Conservation (phyloP, 1,140 invertebrate genomes). For the Caenorhabditis tropicalis region DNA sequence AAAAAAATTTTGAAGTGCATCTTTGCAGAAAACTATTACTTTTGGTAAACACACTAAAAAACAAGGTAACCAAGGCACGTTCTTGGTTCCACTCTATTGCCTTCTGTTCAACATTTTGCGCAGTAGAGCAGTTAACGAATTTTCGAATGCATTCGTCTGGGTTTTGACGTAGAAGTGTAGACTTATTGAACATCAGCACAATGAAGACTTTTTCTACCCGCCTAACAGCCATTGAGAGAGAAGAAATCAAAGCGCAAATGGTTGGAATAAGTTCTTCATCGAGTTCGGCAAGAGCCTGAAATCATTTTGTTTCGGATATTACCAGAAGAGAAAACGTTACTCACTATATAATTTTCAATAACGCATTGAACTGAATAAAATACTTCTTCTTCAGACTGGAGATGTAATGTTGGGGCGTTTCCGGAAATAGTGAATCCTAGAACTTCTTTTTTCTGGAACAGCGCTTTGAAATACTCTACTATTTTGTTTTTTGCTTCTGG, state of each 20-base stretch:
- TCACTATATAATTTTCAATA: slow-evolving; percentile 11
- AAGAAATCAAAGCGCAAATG: neutral
- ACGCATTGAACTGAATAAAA: neutral
- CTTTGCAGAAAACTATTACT: neutral
- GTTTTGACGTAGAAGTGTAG: neutral
- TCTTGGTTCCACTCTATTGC: slow-evolving; percentile 4
- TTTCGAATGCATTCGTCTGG: neutral
- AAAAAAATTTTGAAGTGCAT: neutral
- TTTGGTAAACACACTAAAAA: neutral
- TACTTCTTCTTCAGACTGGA: neutral
- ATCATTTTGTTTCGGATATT: neutral
- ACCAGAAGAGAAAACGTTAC: neutral
- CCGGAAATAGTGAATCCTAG: neutral
- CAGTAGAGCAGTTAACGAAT: neutral
- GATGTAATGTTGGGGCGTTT: neutral
- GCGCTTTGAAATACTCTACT: neutral
- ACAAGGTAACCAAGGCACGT: neutral
- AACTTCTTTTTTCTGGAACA: neutral
- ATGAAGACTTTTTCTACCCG: slow-evolving; percentile 19
- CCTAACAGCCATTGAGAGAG: neutral
- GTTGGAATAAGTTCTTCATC: slow-evolving; percentile 6
- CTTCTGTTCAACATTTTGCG: neutral
- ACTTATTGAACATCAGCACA: slow-evolving; percentile 16
- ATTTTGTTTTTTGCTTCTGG: neutral
- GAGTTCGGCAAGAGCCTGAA: neutral